These are phyloP conservation scores for Tuberolachnus salignus DNA, from an alignment of 2,888 invertebrate species.

Conservation along the genomic window DNA sequence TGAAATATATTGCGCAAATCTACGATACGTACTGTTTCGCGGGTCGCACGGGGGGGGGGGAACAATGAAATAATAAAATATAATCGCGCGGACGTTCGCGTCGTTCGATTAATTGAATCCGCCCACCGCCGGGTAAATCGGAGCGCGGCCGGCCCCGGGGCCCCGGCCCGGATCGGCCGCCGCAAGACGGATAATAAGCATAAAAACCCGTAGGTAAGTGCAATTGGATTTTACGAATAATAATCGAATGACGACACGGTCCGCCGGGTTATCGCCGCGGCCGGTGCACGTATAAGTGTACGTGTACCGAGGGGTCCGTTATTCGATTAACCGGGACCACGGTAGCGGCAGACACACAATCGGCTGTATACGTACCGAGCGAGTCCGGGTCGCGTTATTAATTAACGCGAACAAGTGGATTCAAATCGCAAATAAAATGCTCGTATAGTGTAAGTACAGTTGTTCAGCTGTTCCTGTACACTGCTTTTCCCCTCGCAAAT, in stretches of 20 bases:
- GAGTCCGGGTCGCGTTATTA: background rate
- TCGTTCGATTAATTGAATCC: too few relatives aligned
- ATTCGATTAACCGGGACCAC: slow-evolving; percentile 33
- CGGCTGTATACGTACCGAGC: background rate
- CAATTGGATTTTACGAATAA: slow-evolving; percentile 17
- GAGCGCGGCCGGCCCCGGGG: too few relatives aligned
- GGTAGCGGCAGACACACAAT: background rate
- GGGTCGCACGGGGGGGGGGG: too few relatives aligned
- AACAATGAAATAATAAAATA: too few relatives aligned
- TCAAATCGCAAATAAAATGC: background rate
- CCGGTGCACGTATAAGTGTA: background rate
- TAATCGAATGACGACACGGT: slow-evolving; percentile 35
- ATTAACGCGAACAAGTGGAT: slow-evolving; percentile 34
- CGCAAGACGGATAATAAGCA: too few relatives aligned
- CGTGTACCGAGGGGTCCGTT: background rate
- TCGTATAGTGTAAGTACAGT: background rate
- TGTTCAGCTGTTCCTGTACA: too few relatives aligned
- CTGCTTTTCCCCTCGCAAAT: too few relatives aligned
- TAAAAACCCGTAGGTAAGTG: background rate
- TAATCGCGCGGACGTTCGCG: too few relatives aligned
- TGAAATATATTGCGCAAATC: too few relatives aligned
- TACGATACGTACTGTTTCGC: too few relatives aligned
- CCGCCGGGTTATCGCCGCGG: background rate
- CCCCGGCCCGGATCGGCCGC: too few relatives aligned
- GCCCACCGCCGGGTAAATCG: too few relatives aligned